phyloP scores from a whole-genome alignment of 2,888 invertebrate species.

The Rhopalosiphum nymphaeae region DNA sequence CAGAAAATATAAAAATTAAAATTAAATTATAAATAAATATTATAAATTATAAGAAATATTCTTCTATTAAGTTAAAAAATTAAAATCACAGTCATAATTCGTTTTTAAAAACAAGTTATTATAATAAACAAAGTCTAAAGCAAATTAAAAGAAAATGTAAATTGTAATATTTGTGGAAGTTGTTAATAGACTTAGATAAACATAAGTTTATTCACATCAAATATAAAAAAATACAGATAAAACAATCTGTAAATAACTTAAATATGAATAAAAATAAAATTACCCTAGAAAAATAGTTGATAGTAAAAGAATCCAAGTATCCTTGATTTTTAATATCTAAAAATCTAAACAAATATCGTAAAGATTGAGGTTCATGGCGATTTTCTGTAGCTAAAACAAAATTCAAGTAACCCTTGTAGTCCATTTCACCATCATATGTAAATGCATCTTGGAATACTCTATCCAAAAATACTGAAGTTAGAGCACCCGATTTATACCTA shows the following conservation, averaged over 20 bases:
- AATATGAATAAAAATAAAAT: slow-evolving; percentile 65
- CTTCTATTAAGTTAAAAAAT: background rate
- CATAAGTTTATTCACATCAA: background rate
- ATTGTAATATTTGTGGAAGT: background rate
- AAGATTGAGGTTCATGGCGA: slow-evolving; percentile 88
- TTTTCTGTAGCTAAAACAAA: slow-evolving; percentile 94
- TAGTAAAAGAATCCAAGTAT: slow-evolving; percentile 88
- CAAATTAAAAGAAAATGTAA: background rate
- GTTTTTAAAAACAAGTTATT: background rate
- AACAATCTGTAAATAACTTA: background rate
- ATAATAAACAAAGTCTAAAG: background rate
- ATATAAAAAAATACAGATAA: background rate
- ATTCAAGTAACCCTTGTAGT: slow-evolving; percentile 96
- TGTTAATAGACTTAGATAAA: background rate
- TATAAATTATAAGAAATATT: background rate
- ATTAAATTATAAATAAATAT: background rate
- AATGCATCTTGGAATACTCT: slow-evolving; percentile 95
- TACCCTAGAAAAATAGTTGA: slow-evolving; percentile 93
- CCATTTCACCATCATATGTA: slow-evolving; percentile 95
- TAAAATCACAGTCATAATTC: background rate
- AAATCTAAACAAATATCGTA: slow-evolving; percentile 92
- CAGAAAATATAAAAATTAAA: background rate
- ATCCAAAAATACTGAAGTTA: slow-evolving; percentile 91
- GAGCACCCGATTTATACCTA: slow-evolving; percentile 90
- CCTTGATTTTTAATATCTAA: slow-evolving; percentile 90